Percentiles rank a stretch among this genome's conserved stretches.
Conservation (phyloP, 2,888 invertebrate genomes). For the Synergus umbraculus region DNA sequence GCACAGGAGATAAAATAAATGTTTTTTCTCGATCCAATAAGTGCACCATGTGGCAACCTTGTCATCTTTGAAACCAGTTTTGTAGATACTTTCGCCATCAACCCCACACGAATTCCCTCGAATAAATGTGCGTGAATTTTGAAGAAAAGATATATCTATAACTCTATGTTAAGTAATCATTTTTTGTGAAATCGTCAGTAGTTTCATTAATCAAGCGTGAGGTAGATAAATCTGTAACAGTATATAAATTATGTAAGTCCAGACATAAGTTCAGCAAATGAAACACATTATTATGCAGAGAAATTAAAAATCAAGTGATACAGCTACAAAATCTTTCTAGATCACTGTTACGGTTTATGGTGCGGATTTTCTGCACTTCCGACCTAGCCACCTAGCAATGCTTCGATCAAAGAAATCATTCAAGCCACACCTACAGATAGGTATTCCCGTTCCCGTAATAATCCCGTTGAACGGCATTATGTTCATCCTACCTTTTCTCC, state of each 20-base stretch:
- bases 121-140: neutral
- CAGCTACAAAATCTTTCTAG: neutral
- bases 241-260: too few species aligned
- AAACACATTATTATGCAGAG: too few species aligned
- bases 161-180: too few species aligned
- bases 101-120: neutral
- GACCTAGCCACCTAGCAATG: constrained; percentile 17
- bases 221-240: too few species aligned
- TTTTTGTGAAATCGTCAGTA: too few species aligned
- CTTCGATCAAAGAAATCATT: constrained; percentile 23
- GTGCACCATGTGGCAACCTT: neutral
- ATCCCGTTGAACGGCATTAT: constrained; percentile 39
- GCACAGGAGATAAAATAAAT: constrained; percentile 3
- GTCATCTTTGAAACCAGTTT: constrained; percentile 30
- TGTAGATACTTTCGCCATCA: neutral
- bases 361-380: constrained; percentile 22
- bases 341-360: constrained; percentile 5
- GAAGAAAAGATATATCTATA: too few species aligned
- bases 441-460: constrained; percentile 31
- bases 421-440: constrained; percentile 37
- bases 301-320: too few species aligned
- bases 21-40: constrained; percentile 7
- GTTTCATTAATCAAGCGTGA: too few species aligned
- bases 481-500: constrained; percentile 24
- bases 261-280: too few species aligned